These are phyloP conservation scores for Ectemnius lituratus DNA, from an alignment of 2,888 invertebrate genomes.

Conservation along the genomic window DNA sequence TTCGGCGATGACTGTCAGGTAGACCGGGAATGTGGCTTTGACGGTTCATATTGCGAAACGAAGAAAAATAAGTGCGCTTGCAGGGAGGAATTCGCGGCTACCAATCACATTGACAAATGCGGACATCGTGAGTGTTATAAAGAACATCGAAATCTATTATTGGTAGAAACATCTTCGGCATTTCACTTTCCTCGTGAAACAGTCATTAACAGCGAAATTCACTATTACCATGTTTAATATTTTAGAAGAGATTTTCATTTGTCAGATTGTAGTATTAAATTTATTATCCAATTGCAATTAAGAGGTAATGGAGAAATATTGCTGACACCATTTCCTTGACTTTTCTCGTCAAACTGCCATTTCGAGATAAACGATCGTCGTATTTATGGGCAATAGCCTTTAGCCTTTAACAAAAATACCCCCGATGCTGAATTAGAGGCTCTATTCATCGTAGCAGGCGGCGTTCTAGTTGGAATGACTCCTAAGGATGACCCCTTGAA, in stretches of 20 bases:
- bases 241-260: no score
- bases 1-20: conserved; percentile 88
- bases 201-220: no score
- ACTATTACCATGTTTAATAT: background rate
- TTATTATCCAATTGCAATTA: no score
- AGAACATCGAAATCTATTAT: background rate
- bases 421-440: background rate
- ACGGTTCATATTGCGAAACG: conserved; percentile 86
- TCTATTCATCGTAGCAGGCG: no score
- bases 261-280: no score
- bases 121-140: conserved; percentile 85
- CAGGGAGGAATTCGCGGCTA: conserved; percentile 85
- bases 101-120: conserved; percentile 92
- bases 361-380: no score
- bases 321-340: no score
- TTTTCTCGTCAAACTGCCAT: no score
- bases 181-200: no score
- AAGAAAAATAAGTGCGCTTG: conserved; percentile 86
- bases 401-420: background rate
- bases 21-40: conserved; percentile 87
- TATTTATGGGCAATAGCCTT: no score
- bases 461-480: conserved; percentile 4
- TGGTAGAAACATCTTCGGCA: no score
- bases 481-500: conserved; percentile 1
- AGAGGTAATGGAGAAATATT: no score